Conservation (phyloP, 2,888 invertebrate genomes). For the Lepas anatifera region DNA sequence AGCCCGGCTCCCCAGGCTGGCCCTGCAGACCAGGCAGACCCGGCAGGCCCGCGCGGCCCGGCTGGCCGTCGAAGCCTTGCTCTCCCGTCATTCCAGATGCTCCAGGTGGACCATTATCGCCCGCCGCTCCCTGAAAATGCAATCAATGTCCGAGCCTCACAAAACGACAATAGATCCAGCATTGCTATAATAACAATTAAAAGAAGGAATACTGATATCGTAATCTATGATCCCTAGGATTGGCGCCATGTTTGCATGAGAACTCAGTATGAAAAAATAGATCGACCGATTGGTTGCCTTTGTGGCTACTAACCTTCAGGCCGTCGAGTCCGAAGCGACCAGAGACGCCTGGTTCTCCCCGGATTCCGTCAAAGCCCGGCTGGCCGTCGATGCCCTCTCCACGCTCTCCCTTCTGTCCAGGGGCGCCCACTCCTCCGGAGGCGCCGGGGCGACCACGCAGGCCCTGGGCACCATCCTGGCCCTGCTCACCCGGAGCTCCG, state of each 20-base stretch:
- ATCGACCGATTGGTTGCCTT: too few species aligned
- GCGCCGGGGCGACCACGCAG: constrained; percentile 13
- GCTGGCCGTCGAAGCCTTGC: constrained; percentile 24
- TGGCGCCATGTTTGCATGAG: too few species aligned
- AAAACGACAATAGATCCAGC: too few species aligned
- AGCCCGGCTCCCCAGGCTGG: constrained; percentile 22
- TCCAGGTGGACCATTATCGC: constrained; percentile 31
- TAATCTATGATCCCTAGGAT: too few species aligned
- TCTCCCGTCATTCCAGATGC: constrained; percentile 24
- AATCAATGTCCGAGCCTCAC: too few species aligned
- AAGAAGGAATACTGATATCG: too few species aligned
- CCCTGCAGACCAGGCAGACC: constrained; percentile 26
- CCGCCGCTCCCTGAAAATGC: constrained; percentile 2
- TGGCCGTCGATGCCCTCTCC: constrained; percentile 13
- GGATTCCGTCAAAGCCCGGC: constrained; percentile 14
- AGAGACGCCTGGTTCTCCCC: constrained; percentile 39
- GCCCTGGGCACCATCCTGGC: constrained; percentile 17
- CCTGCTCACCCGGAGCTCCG: constrained; percentile 24
- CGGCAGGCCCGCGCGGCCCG: constrained; percentile 26
- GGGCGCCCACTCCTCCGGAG: neutral
- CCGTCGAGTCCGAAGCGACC: constrained; percentile 42
- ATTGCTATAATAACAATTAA: neutral
- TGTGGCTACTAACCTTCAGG: constrained; percentile 14
- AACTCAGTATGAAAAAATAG: too few species aligned
- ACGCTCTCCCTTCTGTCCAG: neutral